Percentiles rank a stretch among this genome's conserved stretches.
Evolutionary conservation across 2,113 vertebrate species (phyloP).

Genomic region (Pituophis catenifer): DNA sequence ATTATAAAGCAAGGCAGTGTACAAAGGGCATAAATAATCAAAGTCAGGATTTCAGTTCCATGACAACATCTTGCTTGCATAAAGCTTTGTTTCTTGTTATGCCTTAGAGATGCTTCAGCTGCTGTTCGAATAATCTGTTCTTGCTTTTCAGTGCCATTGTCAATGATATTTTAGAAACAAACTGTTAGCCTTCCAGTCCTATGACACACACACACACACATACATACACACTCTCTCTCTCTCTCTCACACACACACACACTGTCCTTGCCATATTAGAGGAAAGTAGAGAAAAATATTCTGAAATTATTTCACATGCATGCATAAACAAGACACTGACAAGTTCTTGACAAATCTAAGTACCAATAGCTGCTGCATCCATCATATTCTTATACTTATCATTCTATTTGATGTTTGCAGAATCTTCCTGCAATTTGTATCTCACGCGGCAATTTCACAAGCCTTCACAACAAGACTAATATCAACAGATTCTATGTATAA

Average conservation of each 20-base stretch:
- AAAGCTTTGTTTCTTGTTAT: background rate
- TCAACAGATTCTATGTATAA: background rate
- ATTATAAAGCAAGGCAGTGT: background rate
- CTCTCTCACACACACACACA: background rate
- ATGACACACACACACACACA: background rate
- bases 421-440: background rate
- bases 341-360: background rate
- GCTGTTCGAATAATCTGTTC: background rate
- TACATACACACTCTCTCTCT: background rate
- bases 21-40: background rate
- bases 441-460: background rate
- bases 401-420: background rate
- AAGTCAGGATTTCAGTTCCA: background rate
- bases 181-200: background rate
- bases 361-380: background rate
- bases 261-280: background rate
- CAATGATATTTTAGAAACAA: background rate
- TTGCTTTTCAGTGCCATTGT: background rate
- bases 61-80: constrained; percentile 1
- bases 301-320: background rate
- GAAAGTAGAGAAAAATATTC: background rate
- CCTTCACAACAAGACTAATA: background rate
- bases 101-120: fast-evolving
- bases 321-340: background rate
- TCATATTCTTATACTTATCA: background rate